Percentiles rank a stretch among this genome's conserved stretches.
Evolutionary conservation across 1,140 invertebrate genomes (phyloP).

Genomic region (Brachionus rubens): DNA sequence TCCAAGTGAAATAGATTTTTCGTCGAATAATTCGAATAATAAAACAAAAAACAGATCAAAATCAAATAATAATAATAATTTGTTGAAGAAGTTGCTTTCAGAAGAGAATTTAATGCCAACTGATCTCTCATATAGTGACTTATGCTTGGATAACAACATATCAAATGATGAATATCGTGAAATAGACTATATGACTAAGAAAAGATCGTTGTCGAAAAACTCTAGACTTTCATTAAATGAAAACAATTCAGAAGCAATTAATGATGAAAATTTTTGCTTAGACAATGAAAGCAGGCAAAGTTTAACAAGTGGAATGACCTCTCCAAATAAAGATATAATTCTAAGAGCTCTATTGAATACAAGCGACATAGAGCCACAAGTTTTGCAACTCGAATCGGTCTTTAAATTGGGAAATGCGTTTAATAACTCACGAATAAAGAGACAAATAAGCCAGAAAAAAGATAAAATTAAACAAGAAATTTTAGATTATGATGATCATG

Average conservation of each 20-base stretch:
- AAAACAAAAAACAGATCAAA: background rate
- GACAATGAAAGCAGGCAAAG: background rate
- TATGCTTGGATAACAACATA: too few relatives aligned
- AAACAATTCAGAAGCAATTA: background rate
- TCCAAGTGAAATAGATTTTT: too few relatives aligned
- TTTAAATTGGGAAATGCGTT: background rate
- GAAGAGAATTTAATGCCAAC: background rate
- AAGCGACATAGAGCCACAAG: slow-evolving; percentile 25
- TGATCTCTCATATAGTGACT: background rate
- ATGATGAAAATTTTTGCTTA: too few relatives aligned
- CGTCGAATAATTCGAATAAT: too few relatives aligned
- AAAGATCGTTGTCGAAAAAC: too few relatives aligned
- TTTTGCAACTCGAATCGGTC: slow-evolving; percentile 18
- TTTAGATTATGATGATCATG: background rate
- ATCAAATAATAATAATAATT: background rate
- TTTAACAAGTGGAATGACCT: background rate
- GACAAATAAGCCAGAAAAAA: background rate
- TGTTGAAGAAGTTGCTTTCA: background rate
- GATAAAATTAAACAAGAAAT: background rate
- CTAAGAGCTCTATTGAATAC: slow-evolving; percentile 23
- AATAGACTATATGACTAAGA: too few relatives aligned
- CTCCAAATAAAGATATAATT: slow-evolving; percentile 33
- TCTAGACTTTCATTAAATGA: too few relatives aligned
- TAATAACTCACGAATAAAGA: background rate
- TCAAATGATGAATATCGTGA: too few relatives aligned